Base-by-base conservation (phyloP, 2,113 vertebrate genomes). In the Etia nguti region DNA sequence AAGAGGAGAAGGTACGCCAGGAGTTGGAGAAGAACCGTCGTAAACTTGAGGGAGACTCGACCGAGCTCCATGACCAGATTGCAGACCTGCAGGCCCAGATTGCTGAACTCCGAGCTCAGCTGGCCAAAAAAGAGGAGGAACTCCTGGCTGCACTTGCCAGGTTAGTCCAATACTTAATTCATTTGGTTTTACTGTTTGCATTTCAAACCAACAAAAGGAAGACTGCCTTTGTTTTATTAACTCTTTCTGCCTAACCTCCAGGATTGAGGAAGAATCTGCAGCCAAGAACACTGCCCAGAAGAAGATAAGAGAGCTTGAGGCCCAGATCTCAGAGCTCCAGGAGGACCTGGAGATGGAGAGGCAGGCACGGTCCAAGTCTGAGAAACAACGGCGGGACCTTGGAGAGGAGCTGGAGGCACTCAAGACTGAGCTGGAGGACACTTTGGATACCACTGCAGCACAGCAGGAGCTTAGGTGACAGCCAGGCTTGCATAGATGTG, bases 51-150 rank as follows among this genome's bases (percentile, higher is more conserved):
- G 97, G 98, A 5, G 99, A 99, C 94, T 98, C 97, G 43, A 97
- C 96, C 0, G 99, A 99, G 57, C 96, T 99, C 60, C 90, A 93
- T 1, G 99, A 99, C 94, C 98, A 99, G 95, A 97, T 99, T 2
- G 97, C 97, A 1, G 99, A 99, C 92, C 97, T 99, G n/a, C 98
- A 98, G 93, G 97, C 98, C 20, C 98, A 99, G 95, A 98, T 99
- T 0, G 97, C 97, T 0, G 99, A 99, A 81, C 98, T 99, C 79
- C 96, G 97, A 90, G 97, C 98, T 92, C 99, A 99, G 92, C 96
- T 99, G 73, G 98, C 97, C 77, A 99, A 99, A 95, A 99, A 99
- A 56, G 99, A 99, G 91, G 98, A 99, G 90, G 99, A 99, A 80
- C 96, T 99, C 5, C 98, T 97, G 36, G 96, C 97, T 7, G 98